A percentile compares a stretch with the other conserved stretches of the same genome.
Conservation (phyloP, 2,113 vertebrate species). For the Callaeas wilsoni region DNA sequence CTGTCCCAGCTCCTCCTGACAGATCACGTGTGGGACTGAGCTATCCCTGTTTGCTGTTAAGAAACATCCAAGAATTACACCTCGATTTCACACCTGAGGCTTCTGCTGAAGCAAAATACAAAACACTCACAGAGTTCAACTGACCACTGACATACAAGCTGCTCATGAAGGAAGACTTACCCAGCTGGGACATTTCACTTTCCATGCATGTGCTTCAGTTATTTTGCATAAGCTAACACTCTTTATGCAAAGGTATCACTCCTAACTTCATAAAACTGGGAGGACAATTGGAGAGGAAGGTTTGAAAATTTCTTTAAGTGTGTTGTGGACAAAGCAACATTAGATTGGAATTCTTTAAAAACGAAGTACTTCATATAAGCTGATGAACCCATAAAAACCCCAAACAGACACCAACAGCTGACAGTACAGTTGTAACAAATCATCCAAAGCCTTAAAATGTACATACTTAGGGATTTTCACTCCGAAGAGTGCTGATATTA, state of each 20-base stretch:
- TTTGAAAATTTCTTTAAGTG: background rate
- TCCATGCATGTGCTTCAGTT: background rate
- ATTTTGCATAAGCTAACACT: background rate
- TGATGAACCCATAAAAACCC: background rate
- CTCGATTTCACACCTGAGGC: background rate
- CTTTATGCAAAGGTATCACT: background rate
- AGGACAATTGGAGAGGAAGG: background rate
- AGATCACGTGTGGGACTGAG: rapidly evolving
- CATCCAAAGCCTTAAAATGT: background rate
- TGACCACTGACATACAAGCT: background rate
- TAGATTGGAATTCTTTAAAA: background rate
- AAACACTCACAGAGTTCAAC: background rate
- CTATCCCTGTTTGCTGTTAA: background rate
- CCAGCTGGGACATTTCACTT: background rate
- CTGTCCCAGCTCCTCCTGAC: background rate
- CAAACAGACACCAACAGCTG: background rate
- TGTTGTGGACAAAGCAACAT: background rate
- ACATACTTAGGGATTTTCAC: background rate
- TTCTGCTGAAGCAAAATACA: background rate
- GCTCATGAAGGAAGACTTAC: background rate
- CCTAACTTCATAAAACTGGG: background rate
- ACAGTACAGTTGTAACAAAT: background rate
- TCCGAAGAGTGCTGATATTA: background rate
- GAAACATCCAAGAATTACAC: background rate
- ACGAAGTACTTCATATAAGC: background rate